Evolutionary conservation across 2,797 vertebrate genomes (phyloP), one percentile per base, ranked within the genome.

Genomic region (Sorex maritimensis): DNA sequence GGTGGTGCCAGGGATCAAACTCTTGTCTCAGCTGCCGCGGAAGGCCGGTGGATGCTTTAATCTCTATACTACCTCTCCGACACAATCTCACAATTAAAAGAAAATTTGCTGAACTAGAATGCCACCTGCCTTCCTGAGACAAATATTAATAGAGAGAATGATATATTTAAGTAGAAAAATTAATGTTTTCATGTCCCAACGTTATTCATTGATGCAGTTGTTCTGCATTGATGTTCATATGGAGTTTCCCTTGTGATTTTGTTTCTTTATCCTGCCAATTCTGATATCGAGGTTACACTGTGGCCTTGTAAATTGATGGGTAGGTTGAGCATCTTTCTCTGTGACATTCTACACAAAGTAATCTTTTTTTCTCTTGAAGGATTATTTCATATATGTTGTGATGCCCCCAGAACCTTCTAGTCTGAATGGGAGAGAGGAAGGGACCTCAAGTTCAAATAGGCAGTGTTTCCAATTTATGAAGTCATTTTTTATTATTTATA

Each of bases 91-190:
- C 41, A 44, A 44, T 44, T 44, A 44, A 44, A 44, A 44, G 41
- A 44, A 44, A 44, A 44, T 55, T 55, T 55, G 52, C 17, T 55
- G 52, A 55, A 55, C 13, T 55, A 55, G 17, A 55, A 55, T 55
- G 17, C 17, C 17, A 15, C 44, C 38, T 34, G 0, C 28, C 28
- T 87, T 87, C 74, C 55, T 55, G 21, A 72, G 12, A 72, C n/a
- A 72, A 67, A 72, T 19, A 14, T 34, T 71, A 86, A 58, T 12
- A 41, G 26, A 71, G 52, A 26, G 55, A 23, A 38, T 65, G 14
- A 77, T 15, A 65, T 49, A 73, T 58, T 91, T 67, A 74, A 94
- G 52, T 49, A 65, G 52, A 55, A 55, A 55, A 13, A 58, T 41
- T 68, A 69, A 41, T 14, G 69, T 71, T 21, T 58, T 34, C 21